Evolutionary conservation across 2,113 vertebrate species (phyloP), one percentile per base, ranked within the genome.

Genomic region (Apaloderma vittatum): DNA sequence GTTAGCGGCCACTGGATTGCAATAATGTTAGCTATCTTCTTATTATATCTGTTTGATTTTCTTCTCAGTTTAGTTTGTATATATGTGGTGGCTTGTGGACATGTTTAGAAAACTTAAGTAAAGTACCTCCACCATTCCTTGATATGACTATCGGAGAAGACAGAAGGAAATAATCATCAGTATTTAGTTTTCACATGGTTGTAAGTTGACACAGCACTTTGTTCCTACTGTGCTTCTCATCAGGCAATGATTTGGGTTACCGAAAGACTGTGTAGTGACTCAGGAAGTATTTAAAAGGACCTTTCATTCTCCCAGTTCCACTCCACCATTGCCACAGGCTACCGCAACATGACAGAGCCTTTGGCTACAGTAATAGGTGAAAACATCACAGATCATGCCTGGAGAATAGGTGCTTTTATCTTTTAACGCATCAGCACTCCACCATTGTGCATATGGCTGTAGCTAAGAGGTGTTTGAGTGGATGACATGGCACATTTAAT

Each of bases 361-460:
- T 30, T 51, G 52, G 37, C 57, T 59, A 9, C 3, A 24, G 9
- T 19, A 21, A 45, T 4, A 15, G 0, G 2, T 26, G 29, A 43
- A 76, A 77, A 18, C 21, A 63, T 5, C 0, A 2, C 67, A 48
- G 26, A n/a, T 24, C 13, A 0, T 23, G 59, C 68, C 40, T 74
- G 68, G 18, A 62, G 32, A 49, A 30, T 2, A 48, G 1, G 7
- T 4, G 34, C 54, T 55, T 7, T 27, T 21, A 29, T 8, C 76
- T 34, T 40, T 9, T 5, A 58, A 12, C 4, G 27, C 0, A 3
- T 26, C 46, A 43, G 55, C 0, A 0, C 55, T 55, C 16, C 23
- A 16, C 3, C 5, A 5, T 1, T 9, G 27, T 1, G 46, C 11
- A 1, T 5, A 30, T 3, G 57, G 48, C 61, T 58, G 51, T 6